These are phyloP conservation scores for Morone saxatilis DNA, from an alignment of 2,113 vertebrate species.

Conservation along the genomic window DNA sequence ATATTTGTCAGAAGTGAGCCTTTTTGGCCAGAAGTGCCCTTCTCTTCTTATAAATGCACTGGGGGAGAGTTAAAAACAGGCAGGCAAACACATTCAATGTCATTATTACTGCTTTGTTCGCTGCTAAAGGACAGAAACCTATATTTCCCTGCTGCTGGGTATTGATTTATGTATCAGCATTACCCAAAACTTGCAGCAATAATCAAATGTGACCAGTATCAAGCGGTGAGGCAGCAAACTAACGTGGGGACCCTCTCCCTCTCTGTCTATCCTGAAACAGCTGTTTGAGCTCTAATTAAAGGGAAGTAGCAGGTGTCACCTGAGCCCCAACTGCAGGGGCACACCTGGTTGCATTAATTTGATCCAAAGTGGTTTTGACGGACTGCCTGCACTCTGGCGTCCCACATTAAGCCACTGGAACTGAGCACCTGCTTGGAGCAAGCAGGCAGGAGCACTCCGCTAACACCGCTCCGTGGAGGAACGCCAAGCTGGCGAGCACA, in stretches of 20 bases:
- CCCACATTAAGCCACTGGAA: constrained; percentile 72
- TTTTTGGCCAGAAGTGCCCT: constrained; percentile 58
- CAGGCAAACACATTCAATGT: constrained; percentile 25
- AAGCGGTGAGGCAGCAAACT: constrained; percentile 52
- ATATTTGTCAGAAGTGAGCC: constrained; percentile 73
- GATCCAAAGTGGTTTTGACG: constrained; percentile 85
- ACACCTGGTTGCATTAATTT: constrained; percentile 86
- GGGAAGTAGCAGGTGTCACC: constrained; percentile 85
- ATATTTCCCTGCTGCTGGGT: constrained; percentile 16
- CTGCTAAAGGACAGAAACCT: background rate
- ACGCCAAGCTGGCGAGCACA: constrained; percentile 39
- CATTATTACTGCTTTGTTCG: constrained; percentile 29
- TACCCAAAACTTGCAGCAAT: constrained; percentile 40
- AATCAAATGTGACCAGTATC: constrained; percentile 69
- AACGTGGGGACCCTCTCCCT: constrained; percentile 52
- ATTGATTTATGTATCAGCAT: constrained; percentile 58
- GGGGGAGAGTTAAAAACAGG: constrained; percentile 32
- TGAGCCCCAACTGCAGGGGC: constrained; percentile 77
- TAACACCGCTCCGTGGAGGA: constrained; percentile 53
- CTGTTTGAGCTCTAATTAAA: constrained; percentile 86
- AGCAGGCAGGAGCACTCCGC: constrained; percentile 7
- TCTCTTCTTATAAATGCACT: constrained; percentile 31
- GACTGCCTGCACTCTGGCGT: constrained; percentile 70
- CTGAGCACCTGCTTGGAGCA: constrained; percentile 69
- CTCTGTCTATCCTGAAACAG: constrained; percentile 79